A percentile compares a stretch with the other conserved stretches of the same genome.
phyloP scores from a whole-genome alignment of 2,797 vertebrate genomes.

The Cossypha polioptera region DNA sequence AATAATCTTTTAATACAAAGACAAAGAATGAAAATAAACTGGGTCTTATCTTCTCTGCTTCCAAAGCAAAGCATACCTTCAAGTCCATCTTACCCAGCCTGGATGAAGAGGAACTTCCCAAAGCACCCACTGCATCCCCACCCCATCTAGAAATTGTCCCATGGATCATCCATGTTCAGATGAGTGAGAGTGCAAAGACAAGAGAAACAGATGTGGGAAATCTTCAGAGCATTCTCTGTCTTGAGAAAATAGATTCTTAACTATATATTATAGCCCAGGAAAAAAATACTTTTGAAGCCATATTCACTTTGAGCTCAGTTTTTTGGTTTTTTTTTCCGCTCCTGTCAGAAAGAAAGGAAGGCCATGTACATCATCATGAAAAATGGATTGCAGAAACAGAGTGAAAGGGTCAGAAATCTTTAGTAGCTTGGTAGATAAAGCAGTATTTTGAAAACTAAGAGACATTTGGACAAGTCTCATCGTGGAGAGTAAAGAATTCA shows the following conservation, averaged over 20 bases:
- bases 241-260: not conserved
- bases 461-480: not conserved
- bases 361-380: not conserved
- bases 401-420: not conserved
- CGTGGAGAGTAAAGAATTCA: not conserved
- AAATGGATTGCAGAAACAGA: not conserved
- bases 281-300: slow-evolving; percentile 7
- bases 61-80: not conserved
- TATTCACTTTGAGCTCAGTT: not conserved
- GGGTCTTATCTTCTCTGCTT: not conserved
- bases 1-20: not conserved
- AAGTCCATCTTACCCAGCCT: not conserved
- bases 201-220: not conserved
- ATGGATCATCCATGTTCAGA: not conserved
- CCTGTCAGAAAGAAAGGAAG: not conserved
- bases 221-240: not conserved
- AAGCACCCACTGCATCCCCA: accelerated
- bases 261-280: not conserved
- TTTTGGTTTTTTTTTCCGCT: not conserved
- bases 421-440: not conserved
- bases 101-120: not conserved
- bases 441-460: not conserved
- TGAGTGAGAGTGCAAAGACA: not conserved
- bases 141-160: not conserved
- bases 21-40: not conserved